Evolutionary conservation across 1,140 invertebrate species (phyloP).

Genomic region (Manduca sexta): DNA sequence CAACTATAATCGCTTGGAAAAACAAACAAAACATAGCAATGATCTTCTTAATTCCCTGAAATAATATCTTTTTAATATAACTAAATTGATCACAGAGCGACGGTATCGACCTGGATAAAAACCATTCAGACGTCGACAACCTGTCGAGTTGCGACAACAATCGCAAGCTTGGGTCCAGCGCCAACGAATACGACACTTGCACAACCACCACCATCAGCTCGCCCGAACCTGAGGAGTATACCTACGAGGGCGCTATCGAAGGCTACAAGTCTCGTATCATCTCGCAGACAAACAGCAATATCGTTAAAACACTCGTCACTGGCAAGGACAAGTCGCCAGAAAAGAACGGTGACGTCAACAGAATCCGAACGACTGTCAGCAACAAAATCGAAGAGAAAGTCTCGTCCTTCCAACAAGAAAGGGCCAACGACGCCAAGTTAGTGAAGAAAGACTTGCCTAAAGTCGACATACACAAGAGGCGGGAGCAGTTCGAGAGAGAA

Average conservation of each 20-base stretch:
- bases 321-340: conserved; percentile 66
- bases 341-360: conserved; percentile 64
- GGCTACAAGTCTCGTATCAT: conserved; percentile 84
- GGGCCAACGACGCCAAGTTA: conserved; percentile 54
- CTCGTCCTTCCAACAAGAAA: conserved; percentile 67
- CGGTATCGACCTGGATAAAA: conserved; percentile 78
- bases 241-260: conserved; percentile 89
- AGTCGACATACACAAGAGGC: conserved; percentile 86
- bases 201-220: conserved; percentile 76
- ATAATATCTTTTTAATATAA: too few species aligned
- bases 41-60: too few species aligned
- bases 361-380: conserved; percentile 63
- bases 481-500: conserved; percentile 86
- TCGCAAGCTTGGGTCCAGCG: conserved; percentile 67
- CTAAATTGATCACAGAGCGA: conserved; percentile 76
- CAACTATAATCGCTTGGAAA: too few species aligned
- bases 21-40: too few species aligned
- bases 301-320: conserved; percentile 57
- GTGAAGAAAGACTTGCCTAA: conserved; percentile 79
- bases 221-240: conserved; percentile 83
- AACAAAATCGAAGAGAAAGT: conserved; percentile 73
- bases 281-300: conserved; percentile 64
- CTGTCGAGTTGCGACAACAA: conserved; percentile 64
- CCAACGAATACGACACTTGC: conserved; percentile 76
- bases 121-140: conserved; percentile 77